phyloP scores from a whole-genome alignment of 2,113 vertebrate genomes.

The Hystrix brachyura region DNA sequence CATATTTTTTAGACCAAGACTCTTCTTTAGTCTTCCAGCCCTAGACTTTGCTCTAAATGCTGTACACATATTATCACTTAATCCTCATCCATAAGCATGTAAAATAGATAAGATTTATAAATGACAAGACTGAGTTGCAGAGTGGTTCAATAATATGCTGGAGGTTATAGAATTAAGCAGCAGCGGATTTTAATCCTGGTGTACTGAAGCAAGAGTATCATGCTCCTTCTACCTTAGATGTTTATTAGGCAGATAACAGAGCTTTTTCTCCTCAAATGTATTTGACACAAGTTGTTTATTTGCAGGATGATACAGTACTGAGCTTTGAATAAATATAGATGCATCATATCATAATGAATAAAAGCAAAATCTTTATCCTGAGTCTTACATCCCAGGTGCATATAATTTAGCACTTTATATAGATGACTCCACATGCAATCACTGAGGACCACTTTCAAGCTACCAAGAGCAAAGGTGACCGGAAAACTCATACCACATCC shows the following conservation, averaged over 20 bases:
- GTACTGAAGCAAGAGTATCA: neutral
- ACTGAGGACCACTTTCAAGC: neutral
- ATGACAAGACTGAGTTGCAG: neutral
- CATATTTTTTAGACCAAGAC: neutral
- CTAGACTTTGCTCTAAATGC: neutral
- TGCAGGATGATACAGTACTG: neutral
- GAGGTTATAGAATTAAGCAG: neutral
- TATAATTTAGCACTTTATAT: neutral
- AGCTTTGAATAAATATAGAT: conserved; percentile 6
- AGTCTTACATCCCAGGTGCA: neutral
- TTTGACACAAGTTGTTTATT: neutral
- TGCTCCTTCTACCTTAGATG: neutral
- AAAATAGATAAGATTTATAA: neutral
- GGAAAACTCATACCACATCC: neutral
- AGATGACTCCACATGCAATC: neutral
- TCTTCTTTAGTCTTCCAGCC: neutral
- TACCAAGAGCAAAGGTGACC: neutral
- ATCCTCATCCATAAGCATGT: conserved; percentile 6
- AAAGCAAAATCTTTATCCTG: neutral
- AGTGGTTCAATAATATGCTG: neutral
- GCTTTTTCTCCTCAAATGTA: neutral
- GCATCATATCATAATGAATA: neutral
- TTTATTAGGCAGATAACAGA: neutral
- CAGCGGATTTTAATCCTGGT: neutral
- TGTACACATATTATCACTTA: conserved; percentile 22